phyloP scores from a whole-genome alignment of 2,888 invertebrate species.

The Helleia helle region DNA sequence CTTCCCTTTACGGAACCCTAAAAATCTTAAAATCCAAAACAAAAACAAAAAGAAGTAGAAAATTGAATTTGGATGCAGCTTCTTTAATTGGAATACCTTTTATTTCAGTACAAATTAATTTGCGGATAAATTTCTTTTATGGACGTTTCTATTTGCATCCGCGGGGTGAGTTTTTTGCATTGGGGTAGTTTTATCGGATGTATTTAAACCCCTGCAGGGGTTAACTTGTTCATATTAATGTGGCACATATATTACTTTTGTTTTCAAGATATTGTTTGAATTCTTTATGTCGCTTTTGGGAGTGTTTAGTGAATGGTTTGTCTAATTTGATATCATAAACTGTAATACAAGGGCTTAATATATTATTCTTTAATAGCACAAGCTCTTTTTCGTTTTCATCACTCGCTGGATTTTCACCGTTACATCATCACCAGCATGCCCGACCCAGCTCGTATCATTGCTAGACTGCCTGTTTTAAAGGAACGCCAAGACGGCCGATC shows the following conservation, averaged over 20 bases:
- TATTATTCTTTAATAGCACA: too few species aligned
- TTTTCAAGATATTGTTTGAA: slow-evolving; percentile 4
- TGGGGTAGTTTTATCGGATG: slow-evolving; percentile 67
- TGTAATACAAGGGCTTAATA: too few species aligned
- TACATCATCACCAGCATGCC: too few species aligned
- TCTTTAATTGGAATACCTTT: slow-evolving; percentile 29
- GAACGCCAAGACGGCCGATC: too few species aligned
- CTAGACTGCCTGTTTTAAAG: too few species aligned
- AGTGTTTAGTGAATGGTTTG: slow-evolving; percentile 1
- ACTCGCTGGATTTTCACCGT: too few species aligned
- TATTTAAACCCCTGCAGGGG: slow-evolving; percentile 60
- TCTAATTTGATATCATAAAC: too few species aligned
- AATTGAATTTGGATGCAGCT: slow-evolving; percentile 13
- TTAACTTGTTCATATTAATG: slow-evolving; percentile 67
- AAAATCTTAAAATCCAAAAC: too few species aligned
- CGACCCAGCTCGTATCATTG: too few species aligned
- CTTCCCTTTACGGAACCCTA: too few species aligned
- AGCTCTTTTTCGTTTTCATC: too few species aligned
- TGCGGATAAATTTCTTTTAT: slow-evolving; percentile 70
- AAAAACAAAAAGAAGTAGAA: too few species aligned
- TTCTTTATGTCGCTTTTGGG: slow-evolving; percentile 1
- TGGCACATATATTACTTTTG: slow-evolving; percentile 32
- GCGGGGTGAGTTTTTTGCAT: slow-evolving; percentile 48
- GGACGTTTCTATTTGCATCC: slow-evolving; percentile 48
- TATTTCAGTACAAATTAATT: slow-evolving; percentile 67